Conservation (phyloP, 2,797 vertebrate genomes). For the Acrocephalus scirpaceus region DNA sequence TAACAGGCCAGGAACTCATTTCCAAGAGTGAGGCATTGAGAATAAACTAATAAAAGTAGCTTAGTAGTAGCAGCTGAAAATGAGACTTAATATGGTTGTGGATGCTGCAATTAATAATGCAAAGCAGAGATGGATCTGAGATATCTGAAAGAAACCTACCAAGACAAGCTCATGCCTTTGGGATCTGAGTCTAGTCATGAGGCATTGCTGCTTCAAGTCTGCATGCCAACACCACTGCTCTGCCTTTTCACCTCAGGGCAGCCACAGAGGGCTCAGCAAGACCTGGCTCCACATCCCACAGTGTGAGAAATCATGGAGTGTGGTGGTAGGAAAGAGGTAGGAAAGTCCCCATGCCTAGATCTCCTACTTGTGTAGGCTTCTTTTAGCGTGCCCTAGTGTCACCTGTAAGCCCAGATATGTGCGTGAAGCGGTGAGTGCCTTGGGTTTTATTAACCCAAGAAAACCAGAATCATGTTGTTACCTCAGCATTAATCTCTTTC, state of each 20-base stretch:
- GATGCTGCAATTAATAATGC: constrained; percentile 50
- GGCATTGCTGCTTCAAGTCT: not conserved
- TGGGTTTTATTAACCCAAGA: not conserved
- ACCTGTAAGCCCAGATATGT: not conserved
- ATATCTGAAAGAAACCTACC: not conserved
- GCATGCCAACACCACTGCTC: not conserved
- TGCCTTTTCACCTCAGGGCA: not conserved
- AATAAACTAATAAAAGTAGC: not conserved
- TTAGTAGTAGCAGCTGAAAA: not conserved
- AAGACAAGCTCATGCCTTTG: not conserved
- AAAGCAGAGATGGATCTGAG: constrained; percentile 2
- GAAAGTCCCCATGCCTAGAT: not conserved
- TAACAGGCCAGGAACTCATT: not conserved
- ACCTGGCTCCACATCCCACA: not conserved
- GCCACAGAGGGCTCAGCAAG: not conserved
- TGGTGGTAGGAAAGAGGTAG: not conserved
- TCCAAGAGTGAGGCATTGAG: not conserved
- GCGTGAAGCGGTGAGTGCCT: not conserved
- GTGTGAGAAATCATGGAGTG: not conserved
- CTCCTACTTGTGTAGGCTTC: not conserved
- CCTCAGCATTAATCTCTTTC: not conserved
- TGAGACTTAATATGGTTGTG: constrained; percentile 11
- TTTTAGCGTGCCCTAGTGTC: not conserved
- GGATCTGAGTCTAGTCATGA: not conserved
- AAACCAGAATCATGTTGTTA: not conserved